Base-by-base conservation (phyloP, 2,113 vertebrate species). In the Cyphomyrus discorhynchus region DNA sequence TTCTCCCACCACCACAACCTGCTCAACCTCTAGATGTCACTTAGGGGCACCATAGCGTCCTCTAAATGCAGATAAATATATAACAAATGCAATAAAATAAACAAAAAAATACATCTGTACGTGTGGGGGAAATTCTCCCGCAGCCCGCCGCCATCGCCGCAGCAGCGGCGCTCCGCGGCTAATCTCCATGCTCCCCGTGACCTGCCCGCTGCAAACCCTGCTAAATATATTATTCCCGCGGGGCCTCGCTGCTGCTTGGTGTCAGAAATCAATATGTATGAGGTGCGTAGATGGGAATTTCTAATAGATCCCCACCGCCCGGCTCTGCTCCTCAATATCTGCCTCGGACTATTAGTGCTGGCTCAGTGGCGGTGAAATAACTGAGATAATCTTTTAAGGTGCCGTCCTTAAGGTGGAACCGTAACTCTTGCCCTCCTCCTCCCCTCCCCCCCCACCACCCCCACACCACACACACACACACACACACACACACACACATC, bases 191-290 rank as follows among this genome's bases (percentile, higher is more conserved):
- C 98, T 98, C 98, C 95, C 97, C 97, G 96, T 99, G 98, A 99
- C 98, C 98, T 97, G 96, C 97, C 97, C 96, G 94, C 97, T 97
- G 97, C 97, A 97, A 98, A 97, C 98, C 97, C 97, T 98, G 98
- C 98, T 99, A 99, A 99, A 99, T 99, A 99, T 99, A 99, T 99
- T 98, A 99, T 99, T 99, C 98, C 98, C 97, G 96, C 95, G 97
- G 97, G 98, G 97, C 97, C 98, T 98, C 98, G 97, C 97, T 98
- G 98, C 98, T 98, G 98, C 98, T 98, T 98, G 97, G 98, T 99
- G 98, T 98, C 98, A 99, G 97, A 98, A 99, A 99, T 99, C 98
- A 99, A 99, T 99, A 99, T 99, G 98, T 99, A 99, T 99, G 98
- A 98, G 98, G 97, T 97, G 97, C 97, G 97, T 98, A 98, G 98